Conservation (phyloP, 1,140 invertebrate genomes). For the Patella vulgata region DNA sequence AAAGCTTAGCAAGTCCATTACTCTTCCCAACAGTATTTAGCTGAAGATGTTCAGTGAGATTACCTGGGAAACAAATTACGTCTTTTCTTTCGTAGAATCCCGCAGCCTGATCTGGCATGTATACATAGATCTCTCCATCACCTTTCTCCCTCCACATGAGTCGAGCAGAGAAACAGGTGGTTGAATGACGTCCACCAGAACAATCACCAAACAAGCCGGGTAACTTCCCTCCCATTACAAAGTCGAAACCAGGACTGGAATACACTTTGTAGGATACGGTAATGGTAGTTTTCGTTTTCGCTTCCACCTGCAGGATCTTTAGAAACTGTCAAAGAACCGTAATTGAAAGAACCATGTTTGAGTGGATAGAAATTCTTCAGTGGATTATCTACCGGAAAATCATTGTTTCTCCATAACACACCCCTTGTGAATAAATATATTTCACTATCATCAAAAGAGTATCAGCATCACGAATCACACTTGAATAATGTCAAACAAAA, state of each 20-base stretch:
- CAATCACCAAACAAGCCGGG: slow-evolving; percentile 46
- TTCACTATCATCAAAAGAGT: too few species aligned
- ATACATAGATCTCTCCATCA: slow-evolving; percentile 23
- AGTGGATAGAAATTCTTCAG: neutral
- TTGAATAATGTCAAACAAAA: too few species aligned
- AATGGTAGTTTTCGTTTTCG: slow-evolving; percentile 8
- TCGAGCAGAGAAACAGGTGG: slow-evolving; percentile 29
- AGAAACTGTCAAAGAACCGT: too few species aligned
- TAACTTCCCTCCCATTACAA: slow-evolving; percentile 46
- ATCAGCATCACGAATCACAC: too few species aligned
- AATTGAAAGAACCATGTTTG: neutral
- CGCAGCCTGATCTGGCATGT: slow-evolving; percentile 27
- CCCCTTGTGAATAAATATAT: too few species aligned
- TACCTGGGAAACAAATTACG: too few species aligned
- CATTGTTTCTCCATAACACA: too few species aligned
- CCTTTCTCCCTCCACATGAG: slow-evolving; percentile 25
- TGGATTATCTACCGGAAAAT: neutral
- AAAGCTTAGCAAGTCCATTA: too few species aligned
- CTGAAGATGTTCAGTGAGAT: too few species aligned
- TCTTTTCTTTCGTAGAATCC: neutral
- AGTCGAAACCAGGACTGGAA: slow-evolving; percentile 39
- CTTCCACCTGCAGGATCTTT: too few species aligned
- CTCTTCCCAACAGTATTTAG: too few species aligned
- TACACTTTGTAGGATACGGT: slow-evolving; percentile 39
- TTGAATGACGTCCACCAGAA: slow-evolving; percentile 19